These are phyloP conservation scores for Pandion haliaetus DNA, from an alignment of 2,113 vertebrate species.

Conservation along the genomic window DNA sequence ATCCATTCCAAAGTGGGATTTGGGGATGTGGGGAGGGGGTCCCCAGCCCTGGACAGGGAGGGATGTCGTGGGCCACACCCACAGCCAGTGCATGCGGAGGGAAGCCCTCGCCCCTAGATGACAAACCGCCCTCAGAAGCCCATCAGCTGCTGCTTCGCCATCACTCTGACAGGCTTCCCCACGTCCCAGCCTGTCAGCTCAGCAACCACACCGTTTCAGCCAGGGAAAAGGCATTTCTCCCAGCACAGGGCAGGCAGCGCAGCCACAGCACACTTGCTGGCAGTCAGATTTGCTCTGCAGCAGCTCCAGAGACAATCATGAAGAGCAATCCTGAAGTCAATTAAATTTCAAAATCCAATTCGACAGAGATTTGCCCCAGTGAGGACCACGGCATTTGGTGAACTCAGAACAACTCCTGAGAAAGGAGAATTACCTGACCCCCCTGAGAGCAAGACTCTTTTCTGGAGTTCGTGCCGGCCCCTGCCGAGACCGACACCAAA, in stretches of 20 bases:
- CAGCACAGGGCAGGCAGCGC: fast-evolving
- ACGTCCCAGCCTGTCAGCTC: fast-evolving
- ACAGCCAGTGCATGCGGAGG: fast-evolving
- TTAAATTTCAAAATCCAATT: background rate
- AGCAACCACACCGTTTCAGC: fast-evolving
- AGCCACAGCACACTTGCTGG: fast-evolving
- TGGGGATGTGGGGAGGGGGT: background rate
- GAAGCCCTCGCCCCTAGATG: fast-evolving
- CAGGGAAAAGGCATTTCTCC: background rate
- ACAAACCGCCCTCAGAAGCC: fast-evolving
- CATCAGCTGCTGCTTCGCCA: background rate
- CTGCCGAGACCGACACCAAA: background rate
- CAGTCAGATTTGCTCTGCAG: background rate
- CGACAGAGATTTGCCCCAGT: background rate
- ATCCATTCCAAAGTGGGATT: too few species aligned
- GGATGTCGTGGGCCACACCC: background rate
- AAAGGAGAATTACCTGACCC: background rate
- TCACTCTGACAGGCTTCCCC: background rate
- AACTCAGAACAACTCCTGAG: background rate
- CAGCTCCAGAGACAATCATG: background rate
- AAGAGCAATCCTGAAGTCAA: background rate
- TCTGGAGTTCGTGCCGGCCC: fast-evolving
- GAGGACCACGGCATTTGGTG: fast-evolving
- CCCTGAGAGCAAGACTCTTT: background rate
- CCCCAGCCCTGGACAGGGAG: too few species aligned